These are phyloP conservation scores for Phylloscopus whistleri DNA, from an alignment of 2,113 vertebrate genomes.

Conservation along the genomic window DNA sequence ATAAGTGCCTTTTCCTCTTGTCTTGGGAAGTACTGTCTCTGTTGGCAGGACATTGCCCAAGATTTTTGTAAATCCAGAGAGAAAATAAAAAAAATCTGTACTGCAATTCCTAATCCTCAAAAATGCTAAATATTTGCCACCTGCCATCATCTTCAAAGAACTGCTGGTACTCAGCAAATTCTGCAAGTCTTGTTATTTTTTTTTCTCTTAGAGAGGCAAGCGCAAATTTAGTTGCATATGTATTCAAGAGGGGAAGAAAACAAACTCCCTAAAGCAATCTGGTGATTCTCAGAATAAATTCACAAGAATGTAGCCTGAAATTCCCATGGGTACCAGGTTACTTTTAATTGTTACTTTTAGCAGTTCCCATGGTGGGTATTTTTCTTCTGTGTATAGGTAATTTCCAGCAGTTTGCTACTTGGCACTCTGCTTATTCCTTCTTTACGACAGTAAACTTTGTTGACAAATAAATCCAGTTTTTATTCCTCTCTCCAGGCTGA, in stretches of 20 bases:
- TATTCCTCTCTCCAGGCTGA: not conserved
- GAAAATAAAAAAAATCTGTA: not conserved
- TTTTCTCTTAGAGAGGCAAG: not conserved
- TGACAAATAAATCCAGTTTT: not conserved
- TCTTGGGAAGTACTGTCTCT: not conserved
- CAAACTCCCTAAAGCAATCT: not conserved
- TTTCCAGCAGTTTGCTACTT: not conserved
- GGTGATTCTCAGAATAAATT: not conserved
- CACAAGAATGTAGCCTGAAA: not conserved
- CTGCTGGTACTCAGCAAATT: not conserved
- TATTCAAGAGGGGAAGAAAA: not conserved
- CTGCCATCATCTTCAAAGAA: not conserved
- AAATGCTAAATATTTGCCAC: constrained; percentile 16
- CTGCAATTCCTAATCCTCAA: not conserved
- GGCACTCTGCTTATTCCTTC: not conserved
- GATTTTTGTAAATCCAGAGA: not conserved
- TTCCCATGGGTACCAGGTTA: not conserved
- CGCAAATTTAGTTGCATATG: not conserved
- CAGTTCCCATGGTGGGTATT: not conserved
- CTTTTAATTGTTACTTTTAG: not conserved
- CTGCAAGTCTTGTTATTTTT: not conserved
- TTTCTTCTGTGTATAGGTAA: not conserved
- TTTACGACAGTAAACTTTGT: not conserved
- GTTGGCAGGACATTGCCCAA: not conserved
- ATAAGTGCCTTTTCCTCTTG: not conserved